Evolutionary conservation across 2,888 invertebrate species (phyloP).

Genomic region (Mythimna vitellina): DNA sequence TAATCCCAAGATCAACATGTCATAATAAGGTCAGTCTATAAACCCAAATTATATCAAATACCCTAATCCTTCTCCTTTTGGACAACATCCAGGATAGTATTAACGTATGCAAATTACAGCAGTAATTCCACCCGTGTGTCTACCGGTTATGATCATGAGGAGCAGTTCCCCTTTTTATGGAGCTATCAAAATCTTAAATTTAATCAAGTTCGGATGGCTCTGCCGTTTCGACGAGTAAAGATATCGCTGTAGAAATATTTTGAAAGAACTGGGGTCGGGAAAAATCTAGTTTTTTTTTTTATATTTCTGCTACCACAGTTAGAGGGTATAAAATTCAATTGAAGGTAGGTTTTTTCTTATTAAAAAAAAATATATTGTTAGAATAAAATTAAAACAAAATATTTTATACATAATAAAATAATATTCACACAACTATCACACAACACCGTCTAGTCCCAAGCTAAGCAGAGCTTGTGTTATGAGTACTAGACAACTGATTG

Average conservation of each 20-base stretch:
- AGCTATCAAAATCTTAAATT: conserved; percentile 61
- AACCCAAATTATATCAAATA: conserved; percentile 46
- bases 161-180: conserved; percentile 51
- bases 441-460: too few relatives aligned
- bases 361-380: neutral
- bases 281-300: conserved; percentile 18
- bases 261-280: neutral
- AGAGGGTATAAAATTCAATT: neutral
- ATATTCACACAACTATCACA: too few relatives aligned
- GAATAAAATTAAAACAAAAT: too few relatives aligned
- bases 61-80: conserved; percentile 43
- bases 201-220: conserved; percentile 57
- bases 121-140: conserved; percentile 52
- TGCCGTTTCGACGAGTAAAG: conserved; percentile 28
- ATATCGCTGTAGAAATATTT: conserved; percentile 23
- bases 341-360: neutral
- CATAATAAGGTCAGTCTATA: conserved; percentile 35
- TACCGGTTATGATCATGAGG: conserved; percentile 57
- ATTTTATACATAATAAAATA: too few relatives aligned
- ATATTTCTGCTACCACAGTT: neutral
- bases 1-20: conserved; percentile 18
- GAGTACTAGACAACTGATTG: too few relatives aligned
- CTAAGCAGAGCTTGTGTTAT: too few relatives aligned
- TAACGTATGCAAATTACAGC: conserved; percentile 58
- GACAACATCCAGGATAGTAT: conserved; percentile 54